Evolutionary conservation across 1,140 invertebrate genomes (phyloP).

Genomic region (Drosophila melanica): DNA sequence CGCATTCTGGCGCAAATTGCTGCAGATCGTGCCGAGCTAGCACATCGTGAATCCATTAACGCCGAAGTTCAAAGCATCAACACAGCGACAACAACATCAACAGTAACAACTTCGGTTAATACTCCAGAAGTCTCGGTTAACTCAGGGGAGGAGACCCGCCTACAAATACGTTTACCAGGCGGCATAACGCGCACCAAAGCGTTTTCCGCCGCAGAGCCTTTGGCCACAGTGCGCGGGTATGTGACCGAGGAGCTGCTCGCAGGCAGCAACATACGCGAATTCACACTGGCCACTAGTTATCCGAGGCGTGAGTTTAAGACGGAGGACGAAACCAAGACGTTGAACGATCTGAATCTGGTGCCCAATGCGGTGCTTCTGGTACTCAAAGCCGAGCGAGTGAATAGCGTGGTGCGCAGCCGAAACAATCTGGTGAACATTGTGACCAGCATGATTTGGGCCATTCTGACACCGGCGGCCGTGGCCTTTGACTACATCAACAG

Average conservation of each 20-base stretch:
- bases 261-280: slow-evolving; percentile 84
- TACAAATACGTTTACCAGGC: slow-evolving; percentile 93
- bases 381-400: slow-evolving; percentile 85
- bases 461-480: slow-evolving; percentile 84
- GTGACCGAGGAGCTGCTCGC: slow-evolving; percentile 73
- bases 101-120: background rate
- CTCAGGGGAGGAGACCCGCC: slow-evolving; percentile 87
- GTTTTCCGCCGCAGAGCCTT: slow-evolving; percentile 77
- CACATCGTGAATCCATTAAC: slow-evolving; percentile 1
- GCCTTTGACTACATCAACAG: slow-evolving; percentile 82
- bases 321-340: slow-evolving; percentile 86
- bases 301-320: slow-evolving; percentile 89
- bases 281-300: slow-evolving; percentile 91
- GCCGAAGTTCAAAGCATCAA: slow-evolving; percentile 8
- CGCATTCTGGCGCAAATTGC: slow-evolving; percentile 89
- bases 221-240: slow-evolving; percentile 80
- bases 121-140: background rate
- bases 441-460: slow-evolving; percentile 81
- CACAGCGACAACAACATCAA: slow-evolving; percentile 82
- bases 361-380: slow-evolving; percentile 89
- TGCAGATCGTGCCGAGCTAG: slow-evolving; percentile 87
- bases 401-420: slow-evolving; percentile 61
- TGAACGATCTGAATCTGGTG: slow-evolving; percentile 89
- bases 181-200: slow-evolving; percentile 86
- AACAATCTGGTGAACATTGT: slow-evolving; percentile 63